Percentiles rank a stretch among this genome's conserved stretches.
These are phyloP conservation scores for Alloscopus bannaensis DNA, from an alignment of 2,888 invertebrate genomes.

Conservation along the genomic window DNA sequence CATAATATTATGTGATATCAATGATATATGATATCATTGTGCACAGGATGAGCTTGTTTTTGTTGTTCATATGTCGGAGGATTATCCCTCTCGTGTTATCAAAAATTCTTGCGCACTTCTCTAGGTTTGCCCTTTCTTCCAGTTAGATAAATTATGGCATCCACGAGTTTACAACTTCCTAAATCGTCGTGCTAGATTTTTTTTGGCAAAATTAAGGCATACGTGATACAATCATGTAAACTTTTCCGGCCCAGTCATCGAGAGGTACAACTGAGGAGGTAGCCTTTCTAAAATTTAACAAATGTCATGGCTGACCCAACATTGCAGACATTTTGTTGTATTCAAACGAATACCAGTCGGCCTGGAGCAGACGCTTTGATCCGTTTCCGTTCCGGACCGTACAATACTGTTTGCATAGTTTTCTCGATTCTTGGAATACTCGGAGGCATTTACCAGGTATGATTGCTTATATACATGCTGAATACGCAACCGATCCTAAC, in stretches of 20 bases:
- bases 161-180: too few species aligned
- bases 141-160: neutral
- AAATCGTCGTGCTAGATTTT: too few species aligned
- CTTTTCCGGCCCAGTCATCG: neutral
- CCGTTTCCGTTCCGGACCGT: slow-evolving; percentile 85
- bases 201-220: too few species aligned
- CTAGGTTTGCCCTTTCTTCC: neutral
- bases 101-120: too few species aligned
- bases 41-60: too few species aligned
- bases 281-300: neutral
- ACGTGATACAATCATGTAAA: neutral
- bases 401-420: slow-evolving; percentile 84
- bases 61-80: too few species aligned
- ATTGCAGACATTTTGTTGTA: slow-evolving; percentile 89
- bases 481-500: neutral
- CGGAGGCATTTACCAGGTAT: slow-evolving; percentile 87
- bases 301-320: slow-evolving; percentile 91
- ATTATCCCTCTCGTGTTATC: too few species aligned
- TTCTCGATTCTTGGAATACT: slow-evolving; percentile 85
- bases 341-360: slow-evolving; percentile 81
- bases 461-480: neutral
- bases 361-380: slow-evolving; percentile 82
- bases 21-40: too few species aligned
- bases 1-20: too few species aligned
- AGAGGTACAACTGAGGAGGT: neutral